Base-by-base conservation (phyloP, 2,888 invertebrate genomes). In the Drosophila merina region DNA sequence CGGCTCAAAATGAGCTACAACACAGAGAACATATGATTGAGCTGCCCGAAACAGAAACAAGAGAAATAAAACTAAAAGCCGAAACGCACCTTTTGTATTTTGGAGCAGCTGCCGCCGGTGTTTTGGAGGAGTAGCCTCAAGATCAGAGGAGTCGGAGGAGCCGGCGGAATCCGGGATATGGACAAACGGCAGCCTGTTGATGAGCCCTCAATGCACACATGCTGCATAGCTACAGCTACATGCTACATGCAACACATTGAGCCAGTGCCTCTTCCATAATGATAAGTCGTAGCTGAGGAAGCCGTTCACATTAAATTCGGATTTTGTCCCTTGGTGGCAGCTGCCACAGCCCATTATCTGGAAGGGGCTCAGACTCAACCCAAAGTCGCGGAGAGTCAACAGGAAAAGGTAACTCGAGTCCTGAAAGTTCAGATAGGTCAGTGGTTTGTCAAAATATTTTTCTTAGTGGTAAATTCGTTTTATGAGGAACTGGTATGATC, bases 1-100 rank as follows among this genome's bases (percentile, higher is more conserved):
- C 60, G 69, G 73, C 76, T 64, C 77, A 82, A 75, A 69, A 77
- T 63, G 77, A 63, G 70, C 49, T 62, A 68, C 69, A 64, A 47
- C 52, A 67, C 48, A 28, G 63, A 73, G 83, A 83, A 85, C 83
- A 83, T 83, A 85, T 83, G 83, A 83, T 85, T 84, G 83, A 84
- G 74, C 74, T 76, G 68, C 72, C 72, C 63, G 69, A 82, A 80
- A 68, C 28, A 45, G 48, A 51, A 48, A 45, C 20, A 36, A 42
- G 40, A 57, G 51, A 45, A 38, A 54, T 9, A 50, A 59, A 59
- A 63, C 52, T 58, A 57, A 62, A 47, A 40, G 45, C 31, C 40
- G 20, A 75, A 75, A 84, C 82, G 72, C 82, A 85, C 82, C 82
- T 82, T 82, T 82, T 81, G 72, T 62, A 57, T 77, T 77, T 71